Evolutionary conservation across 2,113 vertebrate genomes (phyloP).

Genomic region (Peromyscus maniculatus): DNA sequence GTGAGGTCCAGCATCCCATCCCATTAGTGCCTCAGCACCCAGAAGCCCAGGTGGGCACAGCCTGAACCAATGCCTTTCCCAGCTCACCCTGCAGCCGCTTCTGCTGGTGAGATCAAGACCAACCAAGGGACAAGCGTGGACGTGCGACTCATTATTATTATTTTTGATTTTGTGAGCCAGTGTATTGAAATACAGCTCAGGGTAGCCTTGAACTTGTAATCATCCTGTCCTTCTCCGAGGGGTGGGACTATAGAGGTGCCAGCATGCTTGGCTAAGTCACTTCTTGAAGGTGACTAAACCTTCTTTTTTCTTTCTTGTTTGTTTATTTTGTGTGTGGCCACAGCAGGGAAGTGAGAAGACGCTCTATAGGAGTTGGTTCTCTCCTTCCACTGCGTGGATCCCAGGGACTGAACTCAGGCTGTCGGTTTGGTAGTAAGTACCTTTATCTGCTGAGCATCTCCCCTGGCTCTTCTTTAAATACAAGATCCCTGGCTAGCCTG

Average conservation of each 20-base stretch:
- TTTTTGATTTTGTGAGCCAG: not conserved
- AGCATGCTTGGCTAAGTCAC: not conserved
- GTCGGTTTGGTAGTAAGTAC: not conserved
- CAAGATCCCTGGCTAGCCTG: not conserved
- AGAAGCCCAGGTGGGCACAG: not conserved
- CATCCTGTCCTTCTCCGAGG: not conserved
- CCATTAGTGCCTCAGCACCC: not conserved
- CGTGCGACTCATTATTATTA: not conserved
- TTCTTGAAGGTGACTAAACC: not conserved
- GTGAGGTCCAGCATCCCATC: not conserved
- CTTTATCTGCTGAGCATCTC: not conserved
- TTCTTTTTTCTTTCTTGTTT: not conserved
- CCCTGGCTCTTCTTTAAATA: not conserved
- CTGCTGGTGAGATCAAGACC: not conserved
- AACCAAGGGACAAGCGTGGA: not conserved
- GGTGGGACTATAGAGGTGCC: not conserved
- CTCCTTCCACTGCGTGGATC: not conserved
- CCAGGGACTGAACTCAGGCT: not conserved
- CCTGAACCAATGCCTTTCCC: not conserved
- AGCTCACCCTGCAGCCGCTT: not conserved
- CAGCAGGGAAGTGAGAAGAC: not conserved
- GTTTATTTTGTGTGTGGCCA: not conserved
- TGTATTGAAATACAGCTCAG: not conserved
- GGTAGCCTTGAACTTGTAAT: not conserved
- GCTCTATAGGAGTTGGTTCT: not conserved